These are phyloP conservation scores for Sphenopsis melanotis DNA, from an alignment of 2,797 vertebrate species.

Conservation along the genomic window DNA sequence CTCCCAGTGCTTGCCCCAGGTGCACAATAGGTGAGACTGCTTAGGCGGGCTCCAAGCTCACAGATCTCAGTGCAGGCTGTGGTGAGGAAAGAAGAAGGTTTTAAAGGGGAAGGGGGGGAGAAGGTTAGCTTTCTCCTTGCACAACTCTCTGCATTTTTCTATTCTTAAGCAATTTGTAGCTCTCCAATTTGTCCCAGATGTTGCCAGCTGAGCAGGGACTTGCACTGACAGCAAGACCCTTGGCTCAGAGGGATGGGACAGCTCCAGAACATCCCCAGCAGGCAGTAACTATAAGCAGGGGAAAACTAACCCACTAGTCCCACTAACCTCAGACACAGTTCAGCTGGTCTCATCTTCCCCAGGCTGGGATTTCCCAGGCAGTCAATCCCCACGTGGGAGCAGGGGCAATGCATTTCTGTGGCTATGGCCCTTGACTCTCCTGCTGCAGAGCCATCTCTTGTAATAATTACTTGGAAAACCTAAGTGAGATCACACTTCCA, in stretches of 20 bases:
- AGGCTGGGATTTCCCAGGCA: background rate
- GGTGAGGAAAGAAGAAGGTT: background rate
- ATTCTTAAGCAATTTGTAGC: background rate
- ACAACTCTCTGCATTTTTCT: background rate
- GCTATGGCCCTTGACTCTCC: background rate
- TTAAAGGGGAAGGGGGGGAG: background rate
- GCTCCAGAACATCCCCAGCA: background rate
- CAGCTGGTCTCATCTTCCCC: background rate
- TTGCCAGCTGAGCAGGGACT: background rate
- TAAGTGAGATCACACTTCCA: background rate
- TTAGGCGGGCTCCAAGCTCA: background rate
- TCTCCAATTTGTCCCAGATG: background rate
- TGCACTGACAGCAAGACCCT: background rate
- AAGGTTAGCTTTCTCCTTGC: background rate
- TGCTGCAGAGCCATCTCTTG: background rate
- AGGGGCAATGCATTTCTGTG: background rate
- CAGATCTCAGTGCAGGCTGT: background rate
- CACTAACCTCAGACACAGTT: background rate
- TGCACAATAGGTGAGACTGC: background rate
- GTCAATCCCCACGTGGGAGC: fast-evolving
- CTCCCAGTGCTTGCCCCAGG: background rate
- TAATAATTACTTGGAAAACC: background rate
- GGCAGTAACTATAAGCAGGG: background rate
- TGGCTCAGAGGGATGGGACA: background rate
- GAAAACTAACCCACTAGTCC: background rate